Evolutionary conservation across 1,140 invertebrate genomes (phyloP), one percentile per base, ranked within the genome.

Genomic region (Drosophila santomea): DNA sequence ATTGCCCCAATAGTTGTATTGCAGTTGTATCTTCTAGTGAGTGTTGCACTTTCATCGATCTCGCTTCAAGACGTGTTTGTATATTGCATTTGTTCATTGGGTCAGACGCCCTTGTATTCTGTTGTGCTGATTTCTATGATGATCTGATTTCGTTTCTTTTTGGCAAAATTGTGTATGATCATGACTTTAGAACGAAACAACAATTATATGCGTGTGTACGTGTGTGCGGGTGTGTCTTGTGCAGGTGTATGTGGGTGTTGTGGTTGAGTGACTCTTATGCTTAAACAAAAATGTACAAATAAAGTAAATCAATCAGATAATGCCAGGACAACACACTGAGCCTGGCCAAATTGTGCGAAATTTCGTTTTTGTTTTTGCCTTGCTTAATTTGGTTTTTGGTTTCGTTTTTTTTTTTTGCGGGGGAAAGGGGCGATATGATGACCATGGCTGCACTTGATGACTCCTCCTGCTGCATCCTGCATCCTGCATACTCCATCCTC

Each of bases 261-360:
- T 52, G 38, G 48, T n/a, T 10, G 48, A 15, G 35, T 63, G 45
- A 67, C 0, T 32, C 74, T 68, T 76, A 76, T 44, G 47, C 61
- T 67, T 76, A 76, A 25, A 25, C 4, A 38, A 56, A 75, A 75
- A 75, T 75, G 63, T 77, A 77, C 74, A 78, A 78, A 78, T 69
- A 62, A 77, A 38, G 36, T 62, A 77, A 59, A 77, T 60, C 71
- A 64, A 68, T 74, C 63, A 57, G 64, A 71, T 56, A 55, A 55
- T 56, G 57, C 51, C 38, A 43, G 38, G 50, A 25, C 38, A 41
- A 48, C 32, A 43, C 36, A 55, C 41, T 67, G 45, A 55, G n/a
- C 44, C 72, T 48, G 11, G 59, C 63, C 45, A 57, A 45, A 58
- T 78, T 78, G 67, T 78, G 74, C 73, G 75, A 78, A 66, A 28